Evolutionary conservation across 2,797 vertebrate species (phyloP), one percentile per base, ranked within the genome.

Genomic region (Telmatherina bonti): DNA sequence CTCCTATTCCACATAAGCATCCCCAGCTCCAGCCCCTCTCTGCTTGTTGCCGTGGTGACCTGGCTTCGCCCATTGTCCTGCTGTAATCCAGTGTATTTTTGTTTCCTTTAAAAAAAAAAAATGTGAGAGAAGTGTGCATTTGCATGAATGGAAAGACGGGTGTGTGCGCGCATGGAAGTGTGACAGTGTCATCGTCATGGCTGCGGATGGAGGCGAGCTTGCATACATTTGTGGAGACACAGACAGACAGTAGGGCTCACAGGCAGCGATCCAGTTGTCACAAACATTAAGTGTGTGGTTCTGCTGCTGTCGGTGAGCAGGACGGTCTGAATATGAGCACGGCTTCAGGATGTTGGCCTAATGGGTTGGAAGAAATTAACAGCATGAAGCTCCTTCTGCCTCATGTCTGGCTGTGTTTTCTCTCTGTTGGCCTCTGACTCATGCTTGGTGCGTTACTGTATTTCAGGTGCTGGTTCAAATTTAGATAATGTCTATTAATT

Each of bases 21-120:
- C 85, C 85, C 65, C 84, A 67, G 76, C 84, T 86, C 72, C 76
- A 66, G 84, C 85, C 81, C 69, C 83, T 78, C 83, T 88, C 82
- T 64, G 89, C 86, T 85, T 85, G 91, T 93, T 94, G 88, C 92
- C 84, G 88, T 92, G 93, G 92, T 92, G 91, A 94, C 92, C 90
- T 85, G 89, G 77, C 90, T 91, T 90, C 27, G 64, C 58, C 88
- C 80, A 90, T 92, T 93, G 91, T 93, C 88, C 89, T 31, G 60
- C 82, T 89, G 78, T 89, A 91, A 91, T 90, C 88, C 87, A 80
- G 71, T 81, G 81, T 72, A 70, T 76, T 78, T 63, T 80, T 76
- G 54, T 74, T 78, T 82, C 60, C 20, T 78, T 79, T 29, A 52
- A 62, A 74, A 58, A 51, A 82, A 78, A 76, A 78, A 83, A 81